Conservation (phyloP, 1,140 invertebrate genomes). For the Hylaeus anthracinus region DNA sequence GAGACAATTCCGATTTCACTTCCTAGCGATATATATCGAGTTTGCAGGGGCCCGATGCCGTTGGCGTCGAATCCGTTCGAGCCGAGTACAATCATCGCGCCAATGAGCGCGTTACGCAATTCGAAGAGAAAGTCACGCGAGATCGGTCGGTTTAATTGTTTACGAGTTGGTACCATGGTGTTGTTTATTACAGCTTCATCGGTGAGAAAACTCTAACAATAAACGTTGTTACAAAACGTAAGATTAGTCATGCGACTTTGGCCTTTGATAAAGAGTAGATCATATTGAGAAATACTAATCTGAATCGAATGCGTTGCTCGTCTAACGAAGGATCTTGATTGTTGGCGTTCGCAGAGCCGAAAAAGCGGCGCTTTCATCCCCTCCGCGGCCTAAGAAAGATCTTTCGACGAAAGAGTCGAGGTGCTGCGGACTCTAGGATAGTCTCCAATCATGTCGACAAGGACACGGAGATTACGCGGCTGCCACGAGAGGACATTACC, state of each 20-base stretch:
- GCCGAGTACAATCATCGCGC: not conserved
- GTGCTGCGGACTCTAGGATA: slow-evolving; percentile 75
- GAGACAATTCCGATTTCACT: slow-evolving; percentile 27
- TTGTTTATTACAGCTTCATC: no score
- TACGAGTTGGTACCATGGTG: no score
- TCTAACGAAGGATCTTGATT: not conserved
- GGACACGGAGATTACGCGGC: slow-evolving; percentile 46
- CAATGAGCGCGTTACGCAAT: slow-evolving; percentile 14
- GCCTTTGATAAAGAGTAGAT: no score
- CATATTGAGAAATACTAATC: no score
- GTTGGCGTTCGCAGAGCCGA: slow-evolving; percentile 81
- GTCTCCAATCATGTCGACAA: slow-evolving; percentile 54
- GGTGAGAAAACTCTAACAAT: no score
- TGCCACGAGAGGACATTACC: slow-evolving; percentile 74
- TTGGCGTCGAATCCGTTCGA: not conserved
- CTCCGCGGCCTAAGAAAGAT: slow-evolving; percentile 86
- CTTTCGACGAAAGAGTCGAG: slow-evolving; percentile 84
- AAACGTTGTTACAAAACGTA: no score
- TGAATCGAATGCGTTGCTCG: not conserved
- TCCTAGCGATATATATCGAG: not conserved
- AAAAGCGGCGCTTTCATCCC: slow-evolving; percentile 84
- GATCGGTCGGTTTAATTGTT: slow-evolving; percentile 18
- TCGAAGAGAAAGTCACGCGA: slow-evolving; percentile 26
- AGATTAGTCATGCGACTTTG: no score
- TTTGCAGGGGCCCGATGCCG: not conserved